Evolutionary conservation across 2,797 vertebrate species (phyloP).

Genomic region (Sebastes hopkinsi): DNA sequence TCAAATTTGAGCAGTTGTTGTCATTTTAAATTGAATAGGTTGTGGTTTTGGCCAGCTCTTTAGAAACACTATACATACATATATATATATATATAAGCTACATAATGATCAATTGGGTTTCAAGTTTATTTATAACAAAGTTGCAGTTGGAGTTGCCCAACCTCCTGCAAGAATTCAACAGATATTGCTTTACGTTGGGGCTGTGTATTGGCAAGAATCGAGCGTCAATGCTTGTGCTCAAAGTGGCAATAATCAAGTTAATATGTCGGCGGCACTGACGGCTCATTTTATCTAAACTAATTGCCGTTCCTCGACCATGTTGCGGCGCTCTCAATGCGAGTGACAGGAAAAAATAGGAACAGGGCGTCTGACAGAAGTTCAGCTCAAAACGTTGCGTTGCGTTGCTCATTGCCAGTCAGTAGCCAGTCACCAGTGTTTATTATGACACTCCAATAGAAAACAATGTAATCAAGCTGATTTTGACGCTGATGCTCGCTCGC

Average conservation of each 20-base stretch:
- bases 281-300: no score
- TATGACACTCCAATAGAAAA: fast-evolving
- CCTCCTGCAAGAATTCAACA: neutral
- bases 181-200: neutral
- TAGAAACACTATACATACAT: neutral
- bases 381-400: no score
- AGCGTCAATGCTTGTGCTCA: no score
- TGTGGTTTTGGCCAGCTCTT: neutral
- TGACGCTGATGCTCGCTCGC: no score
- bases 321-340: no score
- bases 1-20: neutral
- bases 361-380: no score
- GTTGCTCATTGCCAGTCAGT: fast-evolving
- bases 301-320: fast-evolving
- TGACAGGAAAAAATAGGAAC: no score
- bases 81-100: neutral
- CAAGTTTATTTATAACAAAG: neutral
- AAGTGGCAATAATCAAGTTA: no score
- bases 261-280: no score
- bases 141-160: neutral
- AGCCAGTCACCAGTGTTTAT: no score
- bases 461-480: no score
- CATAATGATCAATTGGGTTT: neutral
- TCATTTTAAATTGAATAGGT: neutral
- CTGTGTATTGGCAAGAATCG: no score